phyloP scores from a whole-genome alignment of 2,888 invertebrate genomes.

The Aphidoletes aphidimyza region DNA sequence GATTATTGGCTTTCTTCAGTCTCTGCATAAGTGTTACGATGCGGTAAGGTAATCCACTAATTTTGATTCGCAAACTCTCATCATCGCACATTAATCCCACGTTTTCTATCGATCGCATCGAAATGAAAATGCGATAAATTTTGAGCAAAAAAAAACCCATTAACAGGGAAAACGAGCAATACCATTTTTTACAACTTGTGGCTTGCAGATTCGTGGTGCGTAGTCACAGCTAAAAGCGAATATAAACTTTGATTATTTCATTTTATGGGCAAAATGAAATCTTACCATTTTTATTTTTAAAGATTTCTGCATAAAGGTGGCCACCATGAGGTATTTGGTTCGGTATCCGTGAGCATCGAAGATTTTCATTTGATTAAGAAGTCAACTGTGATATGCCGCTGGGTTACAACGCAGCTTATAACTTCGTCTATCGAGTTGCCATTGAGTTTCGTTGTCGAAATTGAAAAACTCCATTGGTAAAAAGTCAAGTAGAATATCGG shows the following conservation, averaged over 20 bases:
- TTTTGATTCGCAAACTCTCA: neutral
- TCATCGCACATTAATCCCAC: neutral
- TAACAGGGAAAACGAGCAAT: slow-evolving; percentile 23
- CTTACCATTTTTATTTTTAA: neutral
- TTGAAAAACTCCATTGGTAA: neutral
- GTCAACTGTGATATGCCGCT: neutral
- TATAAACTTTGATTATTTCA: slow-evolving; percentile 22
- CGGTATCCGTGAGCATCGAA: neutral
- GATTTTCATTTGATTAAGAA: slow-evolving; percentile 3
- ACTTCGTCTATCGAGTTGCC: neutral
- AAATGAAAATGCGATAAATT: slow-evolving; percentile 13
- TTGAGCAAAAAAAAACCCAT: too few relatives aligned
- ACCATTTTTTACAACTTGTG: neutral
- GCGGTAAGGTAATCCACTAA: slow-evolving; percentile 41
- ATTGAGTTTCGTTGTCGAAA: neutral
- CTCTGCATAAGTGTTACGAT: neutral
- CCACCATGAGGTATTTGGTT: neutral
- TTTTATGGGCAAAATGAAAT: slow-evolving; percentile 1
- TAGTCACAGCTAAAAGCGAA: neutral
- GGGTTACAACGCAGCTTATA: neutral
- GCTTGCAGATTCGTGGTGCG: neutral
- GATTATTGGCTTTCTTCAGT: slow-evolving; percentile 12
- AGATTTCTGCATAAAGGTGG: neutral
- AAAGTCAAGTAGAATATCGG: slow-evolving; percentile 41
- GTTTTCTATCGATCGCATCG: neutral